Evolutionary conservation across 2,888 invertebrate genomes (phyloP).

Genomic region (Alloplasta piceator): DNA sequence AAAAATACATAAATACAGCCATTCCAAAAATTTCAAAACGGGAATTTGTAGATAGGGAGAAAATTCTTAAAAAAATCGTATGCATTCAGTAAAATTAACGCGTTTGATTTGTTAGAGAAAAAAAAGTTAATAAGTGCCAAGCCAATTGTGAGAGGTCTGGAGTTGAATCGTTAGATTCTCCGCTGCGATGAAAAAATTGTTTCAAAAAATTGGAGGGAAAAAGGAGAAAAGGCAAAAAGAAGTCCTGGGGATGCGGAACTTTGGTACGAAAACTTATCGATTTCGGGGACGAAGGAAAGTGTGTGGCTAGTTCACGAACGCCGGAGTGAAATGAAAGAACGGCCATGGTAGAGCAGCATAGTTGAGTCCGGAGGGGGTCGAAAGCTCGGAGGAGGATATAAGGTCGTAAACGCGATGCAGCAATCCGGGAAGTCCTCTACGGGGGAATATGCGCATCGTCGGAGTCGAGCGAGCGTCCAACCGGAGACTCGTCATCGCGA

Average conservation of each 20-base stretch:
- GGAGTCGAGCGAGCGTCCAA: slow-evolving; percentile 20
- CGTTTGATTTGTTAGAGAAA: too few species aligned
- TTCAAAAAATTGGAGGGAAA: slow-evolving; percentile 48
- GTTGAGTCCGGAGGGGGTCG: slow-evolving; percentile 41
- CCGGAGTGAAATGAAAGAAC: slow-evolving; percentile 14
- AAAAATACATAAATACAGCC: too few species aligned
- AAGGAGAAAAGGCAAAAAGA: slow-evolving; percentile 22
- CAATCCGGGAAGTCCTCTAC: slow-evolving; percentile 21
- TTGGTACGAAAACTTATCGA: slow-evolving; percentile 60
- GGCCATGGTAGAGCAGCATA: slow-evolving; percentile 13
- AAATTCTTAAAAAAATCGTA: too few species aligned
- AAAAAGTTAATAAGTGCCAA: too few species aligned
- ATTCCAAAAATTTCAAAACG: too few species aligned
- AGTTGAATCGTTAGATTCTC: too few species aligned
- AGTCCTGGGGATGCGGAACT: slow-evolving; percentile 22
- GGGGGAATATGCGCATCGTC: slow-evolving; percentile 66
- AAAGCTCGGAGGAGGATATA: slow-evolving; percentile 34
- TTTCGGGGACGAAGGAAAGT: slow-evolving; percentile 13
- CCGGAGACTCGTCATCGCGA: slow-evolving; percentile 67
- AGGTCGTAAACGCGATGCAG: slow-evolving; percentile 62
- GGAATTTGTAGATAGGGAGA: too few species aligned
- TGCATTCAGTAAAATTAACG: too few species aligned
- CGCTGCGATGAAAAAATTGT: too few species aligned
- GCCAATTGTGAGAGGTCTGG: too few species aligned
- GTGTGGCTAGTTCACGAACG: background rate